Base-by-base conservation (phyloP, 2,113 vertebrate species). In the Apodemus speciosus region DNA sequence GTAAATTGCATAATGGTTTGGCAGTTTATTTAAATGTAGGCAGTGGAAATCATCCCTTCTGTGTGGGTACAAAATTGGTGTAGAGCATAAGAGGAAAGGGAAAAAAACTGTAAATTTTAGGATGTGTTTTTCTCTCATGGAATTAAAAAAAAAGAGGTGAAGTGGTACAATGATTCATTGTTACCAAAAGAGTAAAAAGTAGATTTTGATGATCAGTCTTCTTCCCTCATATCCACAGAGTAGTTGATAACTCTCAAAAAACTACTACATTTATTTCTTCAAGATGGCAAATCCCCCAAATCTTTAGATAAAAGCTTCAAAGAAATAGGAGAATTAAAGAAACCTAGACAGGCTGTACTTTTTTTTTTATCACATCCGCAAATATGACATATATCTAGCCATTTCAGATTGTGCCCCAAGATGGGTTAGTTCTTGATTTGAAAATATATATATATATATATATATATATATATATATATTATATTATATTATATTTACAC, bases 11-110 rank as follows among this genome's bases (percentile, higher is more conserved):
- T 94, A 94, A 95, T 92, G 58, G 69, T 32, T 94, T 90, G 56
- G 46, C 62, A 96, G 73, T 87, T 94, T 96, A 79, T 79, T 95
- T 94, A 96, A 96, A 95, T 92, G 69, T 21, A 85, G 71, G 75
- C 62, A 83, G 27, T 96, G 91, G 90, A 96, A 93, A 93, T 88
- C 30, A 93, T 90, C 16, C 16, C 46, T 96, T 85, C 73, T 23
- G 40, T 92, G 6, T 38, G 56, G 51, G 23, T 27, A 71, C 90
- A 80, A 84, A 92, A 23, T 85, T 88, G 40, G 68, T 56, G 3
- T 16, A 27, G 13, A 13, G 21, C 15, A n/a, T 92, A 64, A 35
- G 16, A 66, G 20, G n/a, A 93, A 91, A 88, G 58, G 43, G 51
- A 92, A 95, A 92, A 89, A 92, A 93, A 62, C 56, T 96, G 43